phyloP scores from a whole-genome alignment of 2,888 invertebrate species.

The Nasonia oneida region DNA sequence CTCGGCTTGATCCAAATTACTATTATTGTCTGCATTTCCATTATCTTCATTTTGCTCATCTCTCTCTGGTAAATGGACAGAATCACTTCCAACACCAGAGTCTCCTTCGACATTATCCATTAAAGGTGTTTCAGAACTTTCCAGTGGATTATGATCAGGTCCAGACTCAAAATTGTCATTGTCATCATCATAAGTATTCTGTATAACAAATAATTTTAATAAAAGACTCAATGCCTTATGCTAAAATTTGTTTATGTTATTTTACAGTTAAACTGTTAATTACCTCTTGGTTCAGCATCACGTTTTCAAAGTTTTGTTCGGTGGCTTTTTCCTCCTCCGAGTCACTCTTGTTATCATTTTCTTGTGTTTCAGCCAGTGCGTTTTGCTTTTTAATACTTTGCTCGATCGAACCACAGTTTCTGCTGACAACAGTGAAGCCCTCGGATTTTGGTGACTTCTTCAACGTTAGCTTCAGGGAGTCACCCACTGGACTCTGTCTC shows the following conservation, averaged over 20 bases:
- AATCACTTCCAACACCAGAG: slow-evolving; percentile 78
- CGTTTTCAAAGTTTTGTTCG: slow-evolving; percentile 73
- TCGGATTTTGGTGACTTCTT: slow-evolving; percentile 74
- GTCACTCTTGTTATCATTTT: slow-evolving; percentile 73
- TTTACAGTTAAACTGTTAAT: not conserved
- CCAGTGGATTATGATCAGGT: slow-evolving; percentile 71
- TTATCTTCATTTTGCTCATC: slow-evolving; percentile 77
- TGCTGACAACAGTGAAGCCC: slow-evolving; percentile 74
- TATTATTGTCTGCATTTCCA: slow-evolving; percentile 70
- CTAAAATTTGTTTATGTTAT: not conserved
- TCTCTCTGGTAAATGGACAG: slow-evolving; percentile 76
- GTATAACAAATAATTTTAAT: slow-evolving; percentile 11
- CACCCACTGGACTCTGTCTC: slow-evolving; percentile 69
- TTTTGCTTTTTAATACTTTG: slow-evolving; percentile 58
- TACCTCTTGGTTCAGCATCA: slow-evolving; percentile 76
- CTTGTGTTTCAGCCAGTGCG: slow-evolving; percentile 73
- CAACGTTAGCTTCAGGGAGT: slow-evolving; percentile 72
- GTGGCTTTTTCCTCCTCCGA: slow-evolving; percentile 70
- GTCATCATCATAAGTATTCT: slow-evolving; percentile 71
- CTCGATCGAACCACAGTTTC: slow-evolving; percentile 65
- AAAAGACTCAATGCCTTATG: not conserved
- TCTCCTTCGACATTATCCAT: slow-evolving; percentile 76
- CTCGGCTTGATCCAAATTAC: slow-evolving; percentile 69
- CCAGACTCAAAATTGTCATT: slow-evolving; percentile 70
- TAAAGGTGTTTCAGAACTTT: slow-evolving; percentile 73